Evolutionary conservation across 2,113 vertebrate genomes (phyloP), one percentile per base, ranked within the genome.

Genomic region (Forbesichthys papilliferus): DNA sequence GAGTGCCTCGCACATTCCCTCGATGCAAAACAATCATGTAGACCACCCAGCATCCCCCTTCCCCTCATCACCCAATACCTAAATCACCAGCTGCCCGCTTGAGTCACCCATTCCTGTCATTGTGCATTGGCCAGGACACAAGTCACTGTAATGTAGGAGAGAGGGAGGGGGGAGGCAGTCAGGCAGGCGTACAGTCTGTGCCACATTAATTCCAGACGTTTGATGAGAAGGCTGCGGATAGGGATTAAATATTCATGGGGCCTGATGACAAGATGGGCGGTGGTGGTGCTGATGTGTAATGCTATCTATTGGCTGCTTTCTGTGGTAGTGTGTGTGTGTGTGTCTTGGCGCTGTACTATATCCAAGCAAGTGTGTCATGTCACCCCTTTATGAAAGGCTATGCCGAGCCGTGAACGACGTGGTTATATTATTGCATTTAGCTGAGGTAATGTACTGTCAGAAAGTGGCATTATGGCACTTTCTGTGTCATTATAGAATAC

Each of bases 191-290:
- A 58, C 71, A 61, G 55, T 86, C 79, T 83, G 84, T 68, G 59
- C 65, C 73, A 73, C 74, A 84, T 82, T 85, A 80, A 82, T 73
- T 74, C 61, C 74, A 83, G 84, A 76, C 68, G 57, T 76, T 77
- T 84, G 74, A 82, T 68, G 80, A 84, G 78, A 71, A 71, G 67
- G 78, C 72, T 62, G 74, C 69, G 36, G 69, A 78, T 62, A 56
- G 57, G 61, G 34, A 88, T 82, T 81, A 84, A 91, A 90, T 91
- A 91, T 91, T 89, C 86, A 88, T 85, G 20, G 66, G 52, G 57
- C 64, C 81, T 65, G 68, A 85, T 82, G 79, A 80, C 68, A 74
- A 76, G 76, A 73, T 33, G 53, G 67, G 74, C 77, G 67, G 78
- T 14, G 34, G 71, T 47, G 64, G 61, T 69, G 66, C 33, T 36